A percentile compares a stretch with the other conserved stretches of the same genome.
Conservation (phyloP, 2,113 vertebrate species). For the Alaudala cheleensis region DNA sequence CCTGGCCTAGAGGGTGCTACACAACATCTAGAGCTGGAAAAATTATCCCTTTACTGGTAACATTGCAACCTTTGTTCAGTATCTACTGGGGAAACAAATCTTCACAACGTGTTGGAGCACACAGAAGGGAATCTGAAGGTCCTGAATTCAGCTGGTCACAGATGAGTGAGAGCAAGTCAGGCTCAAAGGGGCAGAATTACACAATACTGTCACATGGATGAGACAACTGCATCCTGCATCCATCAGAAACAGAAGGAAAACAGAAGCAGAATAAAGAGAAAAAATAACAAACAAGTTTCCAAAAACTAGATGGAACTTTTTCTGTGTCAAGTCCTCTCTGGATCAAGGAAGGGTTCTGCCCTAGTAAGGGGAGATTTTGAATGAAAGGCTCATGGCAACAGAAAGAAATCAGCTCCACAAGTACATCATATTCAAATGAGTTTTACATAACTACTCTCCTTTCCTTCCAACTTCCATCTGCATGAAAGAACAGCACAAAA, state of each 20-base stretch:
- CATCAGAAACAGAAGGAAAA: neutral
- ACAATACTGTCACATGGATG: neutral
- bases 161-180: neutral
- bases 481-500: neutral
- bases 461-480: conserved; percentile 13
- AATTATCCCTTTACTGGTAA: neutral
- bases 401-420: conserved; percentile 22
- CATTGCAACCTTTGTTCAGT: neutral
- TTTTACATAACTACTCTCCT: conserved; percentile 47
- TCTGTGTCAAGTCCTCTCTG: neutral
- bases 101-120: neutral
- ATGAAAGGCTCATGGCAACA: neutral
- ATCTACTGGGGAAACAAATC: neutral
- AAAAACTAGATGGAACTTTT: neutral
- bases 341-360: neutral
- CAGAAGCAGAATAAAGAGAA: neutral
- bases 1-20: neutral
- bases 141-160: conserved; percentile 25
- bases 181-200: conserved; percentile 2
- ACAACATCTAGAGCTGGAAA: neutral
- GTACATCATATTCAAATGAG: conserved; percentile 49
- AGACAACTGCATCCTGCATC: neutral
- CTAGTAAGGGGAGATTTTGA: neutral
- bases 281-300: neutral
- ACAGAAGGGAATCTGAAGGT: neutral